Evolutionary conservation across 1,140 invertebrate species (phyloP), one percentile per base, ranked within the genome.

Genomic region (Acyrthosiphon pisum): DNA sequence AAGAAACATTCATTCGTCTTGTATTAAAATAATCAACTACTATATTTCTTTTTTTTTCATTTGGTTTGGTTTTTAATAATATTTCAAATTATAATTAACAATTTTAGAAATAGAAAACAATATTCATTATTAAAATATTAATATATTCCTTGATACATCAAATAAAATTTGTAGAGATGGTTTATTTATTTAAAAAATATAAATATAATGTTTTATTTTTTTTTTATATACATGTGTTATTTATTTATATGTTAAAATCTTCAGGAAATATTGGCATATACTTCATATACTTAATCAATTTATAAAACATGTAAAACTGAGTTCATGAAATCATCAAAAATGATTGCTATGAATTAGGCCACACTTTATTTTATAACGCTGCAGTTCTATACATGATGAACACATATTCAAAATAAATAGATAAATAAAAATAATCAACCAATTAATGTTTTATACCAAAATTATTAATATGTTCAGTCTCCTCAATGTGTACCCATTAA

Each of bases 61-160:
- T 88, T 88, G 30, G 46, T 88, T 41, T 89, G n/a, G 35, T 89
- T 30, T 88, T 35, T 60, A 60, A 88, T 41, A 60, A 60, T 60
- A 60, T 90, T 90, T 90, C 30, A 89, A 89, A 23, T 89, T 53
- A 50, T 89, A 89, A 50, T 89, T 89, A 50, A 35, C 37, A 23
- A 53, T 9, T 22, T 37, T 89, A 89, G 30, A 53, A 89, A 89
- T 53, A 53, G 35, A 89, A 53, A 53, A 26, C 6, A 88, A 87
- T 87, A 87, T 87, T 48, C 14, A 86, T 86, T 86, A 86, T 86
- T 44, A 30, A 86, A 86, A 11, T 86, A 86, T 14, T 76, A 44
- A 44, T 86, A 26, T 86, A 44, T 53, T 53, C 11, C 4, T 89
- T 37, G 3, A 37, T 89, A 20, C 87, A 53, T 53, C n/a, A 53